A percentile compares a stretch with the other conserved stretches of the same genome.
phyloP scores from a whole-genome alignment of 2,797 vertebrate genomes.

The Hypotaenidia okinawae region DNA sequence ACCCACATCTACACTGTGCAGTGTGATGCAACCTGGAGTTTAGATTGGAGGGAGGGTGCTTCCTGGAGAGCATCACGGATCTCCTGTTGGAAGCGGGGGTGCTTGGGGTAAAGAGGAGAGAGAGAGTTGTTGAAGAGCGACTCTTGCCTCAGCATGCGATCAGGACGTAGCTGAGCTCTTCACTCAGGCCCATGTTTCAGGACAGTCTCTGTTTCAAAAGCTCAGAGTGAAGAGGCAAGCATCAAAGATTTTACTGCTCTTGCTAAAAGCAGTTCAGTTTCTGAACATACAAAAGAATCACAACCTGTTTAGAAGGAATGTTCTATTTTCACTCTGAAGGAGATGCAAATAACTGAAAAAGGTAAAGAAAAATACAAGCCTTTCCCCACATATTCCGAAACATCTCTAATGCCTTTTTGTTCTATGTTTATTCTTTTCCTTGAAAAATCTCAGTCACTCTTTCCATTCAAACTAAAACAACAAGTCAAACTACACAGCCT shows the following conservation, averaged over 20 bases:
- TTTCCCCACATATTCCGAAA: neutral
- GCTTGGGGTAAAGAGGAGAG: neutral
- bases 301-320: neutral
- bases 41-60: neutral
- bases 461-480: neutral
- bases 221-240: neutral
- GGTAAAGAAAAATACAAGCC: neutral
- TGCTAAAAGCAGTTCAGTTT: neutral
- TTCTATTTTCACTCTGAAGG: neutral
- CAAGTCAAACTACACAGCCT: neutral
- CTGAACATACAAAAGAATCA: neutral
- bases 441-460: conserved; percentile 17
- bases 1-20: rapidly evolving
- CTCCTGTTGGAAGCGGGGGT: neutral
- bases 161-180: neutral
- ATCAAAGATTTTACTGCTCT: neutral
- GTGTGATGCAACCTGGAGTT: neutral
- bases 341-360: neutral
- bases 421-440: neutral
- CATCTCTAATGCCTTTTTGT: neutral
- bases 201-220: neutral
- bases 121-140: neutral
- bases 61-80: neutral
- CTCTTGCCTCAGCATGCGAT: neutral
- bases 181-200: neutral